Evolutionary conservation across 2,888 invertebrate species (phyloP).

Genomic region (Lobophora halterata): DNA sequence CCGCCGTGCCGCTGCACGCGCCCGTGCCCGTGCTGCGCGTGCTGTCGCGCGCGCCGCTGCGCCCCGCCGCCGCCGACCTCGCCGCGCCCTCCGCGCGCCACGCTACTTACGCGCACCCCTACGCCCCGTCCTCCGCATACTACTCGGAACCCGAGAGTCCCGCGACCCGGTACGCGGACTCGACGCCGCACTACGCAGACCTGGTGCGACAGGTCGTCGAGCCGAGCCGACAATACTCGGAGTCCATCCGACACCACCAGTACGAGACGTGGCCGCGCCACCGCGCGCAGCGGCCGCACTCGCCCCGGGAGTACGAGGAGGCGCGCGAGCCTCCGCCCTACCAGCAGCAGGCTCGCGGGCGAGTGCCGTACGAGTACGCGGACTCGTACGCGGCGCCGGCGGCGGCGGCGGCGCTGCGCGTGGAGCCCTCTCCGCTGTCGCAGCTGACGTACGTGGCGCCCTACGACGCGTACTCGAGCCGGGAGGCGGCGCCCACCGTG

Average conservation of each 20-base stretch:
- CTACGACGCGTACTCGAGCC: conserved; percentile 22
- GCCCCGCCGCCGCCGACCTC: conserved; percentile 4
- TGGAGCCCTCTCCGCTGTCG: conserved; percentile 7
- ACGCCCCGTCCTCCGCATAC: conserved; percentile 23
- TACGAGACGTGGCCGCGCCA: conserved; percentile 9
- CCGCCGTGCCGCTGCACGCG: conserved; percentile 60
- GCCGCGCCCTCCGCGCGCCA: conserved; percentile 26
- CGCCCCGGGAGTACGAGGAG: background rate
- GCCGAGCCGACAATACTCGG: no score
- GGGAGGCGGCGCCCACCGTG: conserved; percentile 42
- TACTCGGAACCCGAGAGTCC: conserved; percentile 17
- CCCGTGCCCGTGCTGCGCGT: conserved; percentile 59
- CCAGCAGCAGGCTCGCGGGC: conserved; percentile 6
- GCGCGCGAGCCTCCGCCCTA: background rate
- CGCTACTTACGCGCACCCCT: conserved; percentile 35
- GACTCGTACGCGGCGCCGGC: conserved; percentile 28
- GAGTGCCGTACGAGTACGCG: conserved; percentile 10
- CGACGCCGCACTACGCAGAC: conserved; percentile 5
- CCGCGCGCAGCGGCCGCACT: background rate
- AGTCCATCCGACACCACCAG: no score
- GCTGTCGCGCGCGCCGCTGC: conserved; percentile 43
- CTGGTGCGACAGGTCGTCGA: conserved; percentile 10
- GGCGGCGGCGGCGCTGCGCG: conserved; percentile 24
- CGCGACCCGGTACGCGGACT: conserved; percentile 20
- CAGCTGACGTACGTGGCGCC: conserved; percentile 23